Evolutionary conservation across 2,113 vertebrate species (phyloP).

Genomic region (Garra rufa): DNA sequence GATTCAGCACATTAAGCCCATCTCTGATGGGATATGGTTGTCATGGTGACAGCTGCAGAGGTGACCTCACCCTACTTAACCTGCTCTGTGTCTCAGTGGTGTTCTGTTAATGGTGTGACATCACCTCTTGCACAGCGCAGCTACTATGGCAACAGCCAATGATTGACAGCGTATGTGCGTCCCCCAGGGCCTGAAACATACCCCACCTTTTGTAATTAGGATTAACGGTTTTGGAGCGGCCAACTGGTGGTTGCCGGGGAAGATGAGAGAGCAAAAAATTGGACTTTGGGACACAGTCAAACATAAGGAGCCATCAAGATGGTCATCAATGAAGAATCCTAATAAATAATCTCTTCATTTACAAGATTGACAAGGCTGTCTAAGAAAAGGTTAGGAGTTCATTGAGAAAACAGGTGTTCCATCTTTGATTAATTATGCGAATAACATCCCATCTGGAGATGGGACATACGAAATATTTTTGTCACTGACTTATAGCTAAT

Average conservation of each 20-base stretch:
- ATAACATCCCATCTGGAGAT: constrained; percentile 11
- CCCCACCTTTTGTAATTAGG: constrained; percentile 19
- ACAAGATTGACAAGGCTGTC: background rate
- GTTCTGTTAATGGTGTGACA: constrained; percentile 54
- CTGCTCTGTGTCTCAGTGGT: constrained; percentile 33
- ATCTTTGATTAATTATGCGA: background rate
- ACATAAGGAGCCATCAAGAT: background rate
- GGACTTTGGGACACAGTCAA: background rate
- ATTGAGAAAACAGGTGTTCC: background rate
- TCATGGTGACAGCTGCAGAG: constrained; percentile 54
- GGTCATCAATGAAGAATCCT: background rate
- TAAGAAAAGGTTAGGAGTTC: background rate
- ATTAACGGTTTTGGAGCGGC: background rate
- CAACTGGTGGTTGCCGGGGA: background rate
- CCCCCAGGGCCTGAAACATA: background rate
- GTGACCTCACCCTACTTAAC: constrained; percentile 56
- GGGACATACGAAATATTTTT: background rate
- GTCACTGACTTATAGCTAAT: background rate
- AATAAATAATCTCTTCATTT: constrained; percentile 7
- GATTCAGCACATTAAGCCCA: constrained; percentile 43
- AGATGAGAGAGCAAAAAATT: background rate
- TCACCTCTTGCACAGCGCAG: constrained; percentile 35
- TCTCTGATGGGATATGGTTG: constrained; percentile 40
- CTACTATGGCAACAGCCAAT: constrained; percentile 48
- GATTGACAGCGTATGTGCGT: constrained; percentile 29